Evolutionary conservation across 2,113 vertebrate species (phyloP), one percentile per base, ranked within the genome.

Genomic region (Pipa parva): DNA sequence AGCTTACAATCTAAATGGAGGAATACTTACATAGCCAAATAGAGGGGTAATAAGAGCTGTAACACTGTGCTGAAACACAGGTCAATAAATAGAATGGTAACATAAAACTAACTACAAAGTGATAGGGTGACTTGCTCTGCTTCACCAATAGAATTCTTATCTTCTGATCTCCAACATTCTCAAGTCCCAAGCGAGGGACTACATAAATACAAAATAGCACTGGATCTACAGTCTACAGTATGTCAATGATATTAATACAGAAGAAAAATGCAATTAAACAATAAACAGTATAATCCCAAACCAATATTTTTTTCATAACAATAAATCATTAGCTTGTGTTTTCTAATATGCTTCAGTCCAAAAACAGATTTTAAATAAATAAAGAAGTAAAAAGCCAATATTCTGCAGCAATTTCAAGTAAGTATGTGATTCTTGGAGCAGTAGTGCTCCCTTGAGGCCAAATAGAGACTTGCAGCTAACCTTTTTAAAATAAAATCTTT

Each of bases 261-360:
- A 36, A 36, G 33, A 12, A 2, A 42, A n/a, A 42, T 42, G 11
- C 17, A 42, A n/a, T 42, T 17, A 42, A 42, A 42, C 13, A n/a
- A 42, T 42, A 42, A 15, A 42, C 39, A n/a, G 13, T 42, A 17
- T n/a, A 42, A 42, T 42, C 39, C 13, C 39, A 15, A 42, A 42
- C 13, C 39, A 42, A n/a, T 42, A n/a, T n/a, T 42, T 37, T 55
- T 28, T 22, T 37, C 3, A 21, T 21, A 57, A 5, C 46, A 24
- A 49, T 11, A 46, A 48, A 61, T 61, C 42, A 68, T 59, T 59
- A 10, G 24, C 6, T 42, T 59, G 25, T 55, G 15, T 39, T 24
- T 51, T 18, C 39, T 36, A 42, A 42, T 54, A 27, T 26, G 3
- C 7, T 6, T 52, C 8, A 37, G 4, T 33, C 17, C 21, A 22